These are phyloP conservation scores for Takifugu rubripes DNA, from an alignment of 2,797 vertebrate genomes.

Conservation along the genomic window DNA sequence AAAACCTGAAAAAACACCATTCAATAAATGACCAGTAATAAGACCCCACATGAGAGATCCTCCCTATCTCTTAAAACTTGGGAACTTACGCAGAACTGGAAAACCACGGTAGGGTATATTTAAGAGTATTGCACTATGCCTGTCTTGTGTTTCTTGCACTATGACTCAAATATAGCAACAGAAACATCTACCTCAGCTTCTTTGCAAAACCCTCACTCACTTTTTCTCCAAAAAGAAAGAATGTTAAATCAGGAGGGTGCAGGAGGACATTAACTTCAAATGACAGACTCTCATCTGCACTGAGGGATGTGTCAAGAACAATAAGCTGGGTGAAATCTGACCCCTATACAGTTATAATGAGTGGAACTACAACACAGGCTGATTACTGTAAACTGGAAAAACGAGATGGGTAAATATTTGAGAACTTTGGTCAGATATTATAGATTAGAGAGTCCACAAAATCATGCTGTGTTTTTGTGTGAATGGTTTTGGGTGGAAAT, in stretches of 20 bases:
- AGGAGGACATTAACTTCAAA: conserved; percentile 28
- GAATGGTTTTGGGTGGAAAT: conserved; percentile 32
- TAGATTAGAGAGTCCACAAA: conserved; percentile 18
- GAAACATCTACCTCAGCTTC: conserved; percentile 26
- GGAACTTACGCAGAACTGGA: background rate
- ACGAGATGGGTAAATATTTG: conserved; percentile 45
- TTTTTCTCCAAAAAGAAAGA: conserved; percentile 4
- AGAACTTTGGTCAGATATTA: conserved; percentile 1
- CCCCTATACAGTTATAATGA: conserved; percentile 12
- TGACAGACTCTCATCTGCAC: conserved; percentile 20
- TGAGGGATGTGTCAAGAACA: conserved; percentile 12
- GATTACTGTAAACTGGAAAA: conserved; percentile 8
- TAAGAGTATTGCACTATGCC: no score
- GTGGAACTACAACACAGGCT: conserved; percentile 11
- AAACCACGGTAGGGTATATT: no score
- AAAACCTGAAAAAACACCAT: conserved; percentile 59
- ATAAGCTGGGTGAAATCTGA: conserved; percentile 28
- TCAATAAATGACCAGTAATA: conserved; percentile 62
- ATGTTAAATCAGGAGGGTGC: background rate
- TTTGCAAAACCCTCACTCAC: conserved; percentile 12
- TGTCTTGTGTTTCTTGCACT: no score
- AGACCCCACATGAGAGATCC: conserved; percentile 38
- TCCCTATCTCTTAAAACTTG: conserved; percentile 20
- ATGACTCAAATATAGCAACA: background rate
- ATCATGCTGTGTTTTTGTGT: conserved; percentile 17